A percentile compares a stretch with the other conserved stretches of the same genome.
Conservation (phyloP, 2,113 vertebrate species). For the Oryzias javanicus region DNA sequence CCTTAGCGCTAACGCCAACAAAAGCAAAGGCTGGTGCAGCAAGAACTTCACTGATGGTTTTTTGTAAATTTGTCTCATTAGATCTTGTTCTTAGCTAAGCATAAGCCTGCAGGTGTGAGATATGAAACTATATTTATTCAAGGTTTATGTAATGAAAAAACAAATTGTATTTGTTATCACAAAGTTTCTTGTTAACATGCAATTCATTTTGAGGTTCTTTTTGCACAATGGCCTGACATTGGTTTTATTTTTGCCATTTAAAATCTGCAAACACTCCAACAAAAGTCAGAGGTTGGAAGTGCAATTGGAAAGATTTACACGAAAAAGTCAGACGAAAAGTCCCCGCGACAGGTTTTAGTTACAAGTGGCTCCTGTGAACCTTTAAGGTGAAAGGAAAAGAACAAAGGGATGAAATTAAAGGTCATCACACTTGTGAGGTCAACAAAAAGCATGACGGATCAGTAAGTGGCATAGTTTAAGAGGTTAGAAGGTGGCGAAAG, state of each 20-base stretch:
- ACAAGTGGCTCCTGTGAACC: slow-evolving; percentile 31
- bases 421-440: slow-evolving; percentile 19
- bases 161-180: too few relatives aligned
- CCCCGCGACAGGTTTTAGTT: slow-evolving; percentile 22
- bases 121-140: too few relatives aligned
- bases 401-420: slow-evolving; percentile 39
- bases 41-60: background rate
- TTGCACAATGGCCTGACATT: background rate
- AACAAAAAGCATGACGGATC: slow-evolving; percentile 6
- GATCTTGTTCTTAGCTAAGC: background rate
- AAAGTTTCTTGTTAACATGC: too few relatives aligned
- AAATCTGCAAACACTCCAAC: slow-evolving; percentile 11
- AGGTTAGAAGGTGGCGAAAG: slow-evolving; percentile 23
- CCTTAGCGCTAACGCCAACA: slow-evolving; percentile 34
- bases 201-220: background rate
- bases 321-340: slow-evolving; percentile 19
- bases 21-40: slow-evolving; percentile 32
- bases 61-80: slow-evolving; percentile 1
- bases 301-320: slow-evolving; percentile 4
- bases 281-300: slow-evolving; percentile 9
- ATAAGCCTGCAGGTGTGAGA: too few relatives aligned
- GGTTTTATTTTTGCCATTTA: slow-evolving; percentile 13
- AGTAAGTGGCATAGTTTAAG: slow-evolving; percentile 6
- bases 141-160: too few relatives aligned
- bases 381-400: slow-evolving; percentile 28